Evolutionary conservation across 2,888 invertebrate genomes (phyloP), one percentile per base, ranked within the genome.

Genomic region (Drosophila anomalata): DNA sequence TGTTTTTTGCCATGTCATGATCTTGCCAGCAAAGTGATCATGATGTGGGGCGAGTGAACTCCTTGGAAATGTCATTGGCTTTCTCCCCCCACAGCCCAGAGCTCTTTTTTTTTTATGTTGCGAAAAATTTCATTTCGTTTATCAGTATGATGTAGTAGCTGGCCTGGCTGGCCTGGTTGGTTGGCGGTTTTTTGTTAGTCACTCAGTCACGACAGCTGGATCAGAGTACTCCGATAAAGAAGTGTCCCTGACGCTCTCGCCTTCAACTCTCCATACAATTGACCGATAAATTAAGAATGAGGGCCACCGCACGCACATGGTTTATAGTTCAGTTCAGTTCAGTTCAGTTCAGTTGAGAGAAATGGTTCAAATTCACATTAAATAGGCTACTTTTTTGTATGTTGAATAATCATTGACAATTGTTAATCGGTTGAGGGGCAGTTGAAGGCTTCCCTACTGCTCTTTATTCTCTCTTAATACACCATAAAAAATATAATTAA

Each of bases 1-100:
- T n/a, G 17, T 17, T 17, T 17, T 55, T 1, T 44, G 73, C 80
- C 75, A 66, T 73, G 80, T 83, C 85, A 84, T 76, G 62, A 74
- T 71, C 52, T 51, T 54, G 52, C 24, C 31, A 58, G 51, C 58
- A 44, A 70, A 70, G 33, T 48, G 44, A 46, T 61, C 33, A 11
- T 54, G 69, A 8, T 54, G 69, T 54, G 69, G 75, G 87, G 84
- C 87, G 77, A 86, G 78, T 87, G 83, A 72, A 80, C 82, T 71
- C 60, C 58, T 68, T 67, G 73, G 50, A 75, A 78, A 78, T 87
- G 87, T 83, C 83, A 87, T 80, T 83, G 83, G 81, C 83, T 75
- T 81, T 75, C 58, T 68, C 69, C 20, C 42, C 53, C 59, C 17
- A 6, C 22, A 12, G 14, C 50, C 22, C 14, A 22, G 44, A 7